A percentile compares a stretch with the other conserved stretches of the same genome.
Conservation (phyloP, 35 echinoderm and acorn worm species). For the Amphiura filiformis region DNA sequence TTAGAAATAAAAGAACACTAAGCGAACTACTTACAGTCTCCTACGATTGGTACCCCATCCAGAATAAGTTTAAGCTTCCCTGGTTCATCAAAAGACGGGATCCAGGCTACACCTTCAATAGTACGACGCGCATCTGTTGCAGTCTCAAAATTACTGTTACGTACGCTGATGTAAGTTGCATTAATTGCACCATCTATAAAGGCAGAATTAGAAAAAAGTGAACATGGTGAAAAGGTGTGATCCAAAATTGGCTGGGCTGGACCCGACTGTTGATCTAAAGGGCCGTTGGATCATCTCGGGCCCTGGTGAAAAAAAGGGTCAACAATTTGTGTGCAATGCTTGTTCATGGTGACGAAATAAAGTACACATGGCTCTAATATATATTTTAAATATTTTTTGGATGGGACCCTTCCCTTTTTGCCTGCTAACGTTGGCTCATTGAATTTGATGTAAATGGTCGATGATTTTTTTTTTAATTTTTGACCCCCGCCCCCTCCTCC, state of each 20-base stretch:
- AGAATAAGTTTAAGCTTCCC: constrained; percentile 67
- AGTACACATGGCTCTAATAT: too few species aligned
- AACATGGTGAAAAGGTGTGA: background rate
- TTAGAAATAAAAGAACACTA: too few species aligned
- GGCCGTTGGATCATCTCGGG: background rate
- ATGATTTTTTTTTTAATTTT: too few species aligned
- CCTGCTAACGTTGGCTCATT: too few species aligned
- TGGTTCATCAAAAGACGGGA: constrained; percentile 50
- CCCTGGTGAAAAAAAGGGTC: too few species aligned
- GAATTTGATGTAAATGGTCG: too few species aligned
- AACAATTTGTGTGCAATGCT: too few species aligned
- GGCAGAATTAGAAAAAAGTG: background rate
- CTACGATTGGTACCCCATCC: constrained; percentile 65
- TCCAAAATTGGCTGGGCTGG: background rate
- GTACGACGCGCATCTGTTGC: background rate
- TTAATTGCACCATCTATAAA: constrained; percentile 43
- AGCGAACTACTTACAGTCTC: constrained; percentile 72
- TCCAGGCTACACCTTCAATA: constrained; percentile 65
- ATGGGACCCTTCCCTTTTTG: too few species aligned
- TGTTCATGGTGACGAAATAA: too few species aligned
- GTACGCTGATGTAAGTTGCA: constrained; percentile 58
- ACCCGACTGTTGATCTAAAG: background rate
- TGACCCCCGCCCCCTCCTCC: too few species aligned
- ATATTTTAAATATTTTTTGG: too few species aligned
- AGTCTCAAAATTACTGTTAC: constrained; percentile 47